These are phyloP conservation scores for Platycnemis pennipes DNA, from an alignment of 2,888 invertebrate species.

Conservation along the genomic window DNA sequence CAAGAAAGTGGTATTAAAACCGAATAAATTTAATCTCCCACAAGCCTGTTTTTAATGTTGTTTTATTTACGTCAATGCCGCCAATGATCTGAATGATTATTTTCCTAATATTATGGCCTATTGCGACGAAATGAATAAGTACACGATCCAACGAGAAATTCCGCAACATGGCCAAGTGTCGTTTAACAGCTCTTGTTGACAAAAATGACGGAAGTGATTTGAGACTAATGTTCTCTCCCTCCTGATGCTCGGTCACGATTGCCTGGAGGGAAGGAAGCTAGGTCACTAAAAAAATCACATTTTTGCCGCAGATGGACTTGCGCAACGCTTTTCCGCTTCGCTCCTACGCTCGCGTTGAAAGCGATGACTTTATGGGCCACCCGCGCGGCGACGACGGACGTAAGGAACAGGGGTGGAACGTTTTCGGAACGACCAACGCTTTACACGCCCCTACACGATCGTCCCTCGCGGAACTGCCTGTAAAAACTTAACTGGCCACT, in stretches of 20 bases:
- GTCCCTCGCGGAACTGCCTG: background rate
- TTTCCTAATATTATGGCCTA: no score
- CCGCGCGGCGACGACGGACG: no score
- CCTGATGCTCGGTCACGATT: background rate
- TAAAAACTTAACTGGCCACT: background rate
- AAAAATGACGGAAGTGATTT: background rate
- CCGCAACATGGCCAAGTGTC: background rate
- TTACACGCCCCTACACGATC: background rate
- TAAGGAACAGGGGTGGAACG: background rate
- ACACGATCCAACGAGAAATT: background rate
- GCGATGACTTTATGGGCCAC: background rate
- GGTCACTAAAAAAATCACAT: background rate
- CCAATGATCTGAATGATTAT: no score
- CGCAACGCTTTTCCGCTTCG: background rate
- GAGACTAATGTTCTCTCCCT: background rate
- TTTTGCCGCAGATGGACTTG: background rate
- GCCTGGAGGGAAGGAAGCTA: background rate
- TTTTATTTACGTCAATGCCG: no score
- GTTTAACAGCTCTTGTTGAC: background rate
- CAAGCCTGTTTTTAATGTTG: no score
- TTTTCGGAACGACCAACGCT: background rate
- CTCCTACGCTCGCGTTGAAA: background rate
- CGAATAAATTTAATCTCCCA: no score
- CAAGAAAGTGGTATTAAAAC: no score
- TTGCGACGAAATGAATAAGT: no score